A percentile compares a stretch with the other conserved stretches of the same genome.
These are phyloP conservation scores for Phyllotis vaccarum DNA, from an alignment of 2,797 vertebrate genomes.

Conservation along the genomic window DNA sequence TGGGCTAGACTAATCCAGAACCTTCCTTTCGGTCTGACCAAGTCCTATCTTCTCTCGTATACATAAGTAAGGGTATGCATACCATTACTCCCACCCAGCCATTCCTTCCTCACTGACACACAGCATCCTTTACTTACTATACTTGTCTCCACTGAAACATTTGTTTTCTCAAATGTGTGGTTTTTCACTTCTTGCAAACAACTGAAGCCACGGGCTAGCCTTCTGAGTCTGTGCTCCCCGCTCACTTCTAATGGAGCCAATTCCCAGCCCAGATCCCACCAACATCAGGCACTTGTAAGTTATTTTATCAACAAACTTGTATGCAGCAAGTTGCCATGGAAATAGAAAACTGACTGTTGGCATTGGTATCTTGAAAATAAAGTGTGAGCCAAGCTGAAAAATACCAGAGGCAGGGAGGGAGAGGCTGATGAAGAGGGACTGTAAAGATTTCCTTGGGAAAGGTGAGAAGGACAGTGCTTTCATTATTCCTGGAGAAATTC, in stretches of 20 bases:
- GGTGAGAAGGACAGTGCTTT: background rate
- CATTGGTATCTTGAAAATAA: constrained; percentile 77
- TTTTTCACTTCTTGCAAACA: constrained; percentile 39
- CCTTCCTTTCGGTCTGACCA: background rate
- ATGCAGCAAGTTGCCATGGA: constrained; percentile 86
- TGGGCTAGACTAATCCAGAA: background rate
- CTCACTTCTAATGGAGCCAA: constrained; percentile 28
- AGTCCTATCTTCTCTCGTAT: background rate
- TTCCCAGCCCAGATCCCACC: constrained; percentile 61
- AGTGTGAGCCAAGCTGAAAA: constrained; percentile 77
- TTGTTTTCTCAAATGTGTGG: constrained; percentile 18
- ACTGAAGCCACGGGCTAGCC: background rate
- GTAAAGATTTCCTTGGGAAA: background rate
- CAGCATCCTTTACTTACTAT: background rate
- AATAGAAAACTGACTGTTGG: constrained; percentile 81
- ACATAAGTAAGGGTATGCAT: too few species aligned
- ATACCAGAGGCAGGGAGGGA: constrained; percentile 1
- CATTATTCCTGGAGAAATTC: rapidly evolving
- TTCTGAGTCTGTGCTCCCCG: background rate
- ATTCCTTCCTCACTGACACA: background rate
- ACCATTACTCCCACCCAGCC: too few species aligned
- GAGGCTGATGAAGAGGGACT: background rate
- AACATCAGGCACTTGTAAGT: constrained; percentile 56
- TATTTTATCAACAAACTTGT: constrained; percentile 79
- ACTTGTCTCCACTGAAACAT: background rate